Base-by-base conservation (phyloP, 1,140 invertebrate genomes). In the Drosophila malerkotliana region DNA sequence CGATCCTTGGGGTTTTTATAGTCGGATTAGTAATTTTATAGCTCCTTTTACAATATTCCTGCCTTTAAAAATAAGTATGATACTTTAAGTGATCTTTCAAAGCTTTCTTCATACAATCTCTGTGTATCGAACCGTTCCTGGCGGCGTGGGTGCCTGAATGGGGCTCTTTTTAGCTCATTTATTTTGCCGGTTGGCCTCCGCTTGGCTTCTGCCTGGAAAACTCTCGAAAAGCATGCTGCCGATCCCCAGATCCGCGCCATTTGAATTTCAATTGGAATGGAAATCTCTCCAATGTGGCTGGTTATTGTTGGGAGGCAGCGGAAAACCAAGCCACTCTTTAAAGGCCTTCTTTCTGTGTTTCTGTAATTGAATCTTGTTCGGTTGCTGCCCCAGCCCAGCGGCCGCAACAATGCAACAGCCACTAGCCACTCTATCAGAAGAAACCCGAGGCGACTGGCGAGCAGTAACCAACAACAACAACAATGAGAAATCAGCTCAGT, bases 181-280 rank as follows among this genome's bases (percentile, higher is more conserved):
- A 66, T 49, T 48, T 21, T 79, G 53, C 14, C 57, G 71, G 28
- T 74, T 45, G 51, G 48, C 53, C 41, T 60, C 58, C 51, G 58
- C 24, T 37, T 58, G 10, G 44, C 15, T 30, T 55, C 26, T 56
- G 49, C 51, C 78, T 82, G 56, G 62, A 26, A 63, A 81, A 74
- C 68, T 71, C 68, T 87, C 62, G 48, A 87, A 85, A 85, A 78
- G 57, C 83, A 82, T 72, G 74, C 71, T 77, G 82, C 74, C 81
- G 6, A n/a, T n/a, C n/a, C n/a, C n/a, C 26, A 87, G 77, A 85
- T 87, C 82, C 82, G 74, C 57, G 75, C 82, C 87, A 87, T 85
- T 85, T 88, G 82, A 87, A 78, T 85, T 87, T 78, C 87, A 85
- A 85, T 85, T 82, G 62, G 71, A 78, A 72, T 84, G 81, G 67